Evolutionary conservation across 2,888 invertebrate genomes (phyloP), one percentile per base, ranked within the genome.

Genomic region (Amphipoea oculea): DNA sequence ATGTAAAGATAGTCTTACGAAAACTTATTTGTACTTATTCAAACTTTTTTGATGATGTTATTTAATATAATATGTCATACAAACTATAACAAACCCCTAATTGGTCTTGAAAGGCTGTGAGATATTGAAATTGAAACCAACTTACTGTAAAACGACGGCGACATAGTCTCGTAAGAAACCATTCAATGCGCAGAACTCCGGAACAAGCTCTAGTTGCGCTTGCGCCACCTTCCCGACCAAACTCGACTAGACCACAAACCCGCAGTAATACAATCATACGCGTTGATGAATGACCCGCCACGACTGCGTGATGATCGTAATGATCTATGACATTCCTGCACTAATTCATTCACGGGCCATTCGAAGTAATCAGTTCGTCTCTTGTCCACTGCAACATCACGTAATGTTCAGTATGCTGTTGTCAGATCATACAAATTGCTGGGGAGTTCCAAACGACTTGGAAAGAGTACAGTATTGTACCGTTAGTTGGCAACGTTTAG

Each of bases 401-500:
- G 66, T 82, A 72, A 78, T 63, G 66, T 54, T 78, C 78, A 78
- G 66, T 78, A 74, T 69, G 71, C 71, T 74, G 76, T 79, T 85
- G 85, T 85, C 62, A 65, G 84, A 77, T 85, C 65, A 51, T 71
- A 79, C 60, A 84, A 76, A 86, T 84, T 76, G 73, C 69, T 78
- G 70, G 73, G 73, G 48, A 72, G 65, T 75, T 81, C 84, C 76
- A 86, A 77, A 83, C 76, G 66, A 74, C 80, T 86, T 78, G 71
- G 74, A 74, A 85, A 54, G 42, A 71, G 45, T 73, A 68, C 69
- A 72, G 65, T 40, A 54, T 12, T 48, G 66, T 79, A 74, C 82
- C 85, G 84, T 84, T 84, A 84, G 60, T 84, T 84, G 84, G 81
- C 81, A 81, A 74, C 79, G 79, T 68, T 71, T 79, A 84, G 69